Evolutionary conservation across 2,888 invertebrate genomes (phyloP).

Genomic region (Phaedon cochleariae): DNA sequence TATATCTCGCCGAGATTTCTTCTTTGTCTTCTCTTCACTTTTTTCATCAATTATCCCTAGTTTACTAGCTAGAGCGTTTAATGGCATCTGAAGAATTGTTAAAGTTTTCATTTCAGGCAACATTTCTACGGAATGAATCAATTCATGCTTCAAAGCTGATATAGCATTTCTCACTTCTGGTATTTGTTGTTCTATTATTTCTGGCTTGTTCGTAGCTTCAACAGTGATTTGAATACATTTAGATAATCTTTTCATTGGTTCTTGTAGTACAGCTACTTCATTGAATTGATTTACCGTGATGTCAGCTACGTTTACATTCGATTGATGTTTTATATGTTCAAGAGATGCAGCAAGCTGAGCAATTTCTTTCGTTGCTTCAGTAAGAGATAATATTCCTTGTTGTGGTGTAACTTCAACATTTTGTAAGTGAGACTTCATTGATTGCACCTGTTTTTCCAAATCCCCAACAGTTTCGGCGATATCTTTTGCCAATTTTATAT

Average conservation of each 20-base stretch:
- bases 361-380: slow-evolving; percentile 32
- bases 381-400: slow-evolving; percentile 31
- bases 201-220: slow-evolving; percentile 29
- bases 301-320: slow-evolving; percentile 1
- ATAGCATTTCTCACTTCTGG: slow-evolving; percentile 35
- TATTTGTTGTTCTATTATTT: slow-evolving; percentile 31
- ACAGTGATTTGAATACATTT: slow-evolving; percentile 29
- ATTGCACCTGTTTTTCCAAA: not conserved
- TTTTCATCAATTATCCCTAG: not conserved
- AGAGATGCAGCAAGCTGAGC: slow-evolving; percentile 26
- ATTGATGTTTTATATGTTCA: slow-evolving; percentile 16
- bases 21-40: not conserved
- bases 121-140: slow-evolving; percentile 19
- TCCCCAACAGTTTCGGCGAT: slow-evolving; percentile 23
- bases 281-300: slow-evolving; percentile 1
- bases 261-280: not conserved
- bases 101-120: slow-evolving; percentile 29
- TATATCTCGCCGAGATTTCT: slow-evolving; percentile 19
- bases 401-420: slow-evolving; percentile 9
- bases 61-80: not conserved
- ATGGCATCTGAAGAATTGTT: slow-evolving; percentile 22
- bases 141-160: slow-evolving; percentile 29
- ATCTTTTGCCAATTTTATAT: slow-evolving; percentile 25
- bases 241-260: too few species aligned
- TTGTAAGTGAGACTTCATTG: not conserved